A percentile compares a stretch with the other conserved stretches of the same genome.
These are phyloP conservation scores for Ethmia dodecea DNA, from an alignment of 2,888 invertebrate species.

Conservation along the genomic window DNA sequence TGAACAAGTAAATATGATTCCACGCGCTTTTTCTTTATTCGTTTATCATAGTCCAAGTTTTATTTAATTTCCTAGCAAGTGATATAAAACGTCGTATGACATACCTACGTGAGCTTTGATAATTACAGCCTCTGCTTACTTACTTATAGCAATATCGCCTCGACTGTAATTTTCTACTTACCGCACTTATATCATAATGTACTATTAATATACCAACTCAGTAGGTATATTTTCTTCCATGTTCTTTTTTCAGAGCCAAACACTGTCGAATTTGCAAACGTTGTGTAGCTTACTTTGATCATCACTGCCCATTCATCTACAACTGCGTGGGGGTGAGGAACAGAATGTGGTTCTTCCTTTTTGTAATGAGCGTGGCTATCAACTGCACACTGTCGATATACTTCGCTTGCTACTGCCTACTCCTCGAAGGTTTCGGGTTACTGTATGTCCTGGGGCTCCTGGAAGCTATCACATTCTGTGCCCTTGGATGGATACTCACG, in stretches of 20 bases:
- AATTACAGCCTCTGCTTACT: no score
- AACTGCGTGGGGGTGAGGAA: constrained; percentile 95
- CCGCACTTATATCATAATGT: no score
- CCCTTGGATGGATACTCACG: constrained; percentile 91
- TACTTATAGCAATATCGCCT: no score
- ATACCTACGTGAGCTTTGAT: no score
- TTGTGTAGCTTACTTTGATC: constrained; percentile 93
- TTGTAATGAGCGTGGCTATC: constrained; percentile 91
- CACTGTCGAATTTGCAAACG: constrained; percentile 95
- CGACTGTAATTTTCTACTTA: no score
- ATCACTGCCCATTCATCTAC: constrained; percentile 97
- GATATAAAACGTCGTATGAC: no score
- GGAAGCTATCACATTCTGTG: constrained; percentile 90
- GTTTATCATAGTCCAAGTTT: no score
- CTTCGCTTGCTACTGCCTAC: constrained; percentile 90
- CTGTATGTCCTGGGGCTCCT: constrained; percentile 90
- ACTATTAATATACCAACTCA: no score
- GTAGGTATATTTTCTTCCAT: background rate
- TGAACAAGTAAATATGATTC: no score
- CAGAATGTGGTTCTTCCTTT: constrained; percentile 95
- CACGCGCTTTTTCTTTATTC: no score
- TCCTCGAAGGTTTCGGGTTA: constrained; percentile 89
- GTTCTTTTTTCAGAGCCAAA: constrained; percentile 80
- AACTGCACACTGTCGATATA: constrained; percentile 93
- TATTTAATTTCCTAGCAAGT: no score